Evolutionary conservation across 1,140 invertebrate species (phyloP).

Genomic region (Drosophila ficusphila): DNA sequence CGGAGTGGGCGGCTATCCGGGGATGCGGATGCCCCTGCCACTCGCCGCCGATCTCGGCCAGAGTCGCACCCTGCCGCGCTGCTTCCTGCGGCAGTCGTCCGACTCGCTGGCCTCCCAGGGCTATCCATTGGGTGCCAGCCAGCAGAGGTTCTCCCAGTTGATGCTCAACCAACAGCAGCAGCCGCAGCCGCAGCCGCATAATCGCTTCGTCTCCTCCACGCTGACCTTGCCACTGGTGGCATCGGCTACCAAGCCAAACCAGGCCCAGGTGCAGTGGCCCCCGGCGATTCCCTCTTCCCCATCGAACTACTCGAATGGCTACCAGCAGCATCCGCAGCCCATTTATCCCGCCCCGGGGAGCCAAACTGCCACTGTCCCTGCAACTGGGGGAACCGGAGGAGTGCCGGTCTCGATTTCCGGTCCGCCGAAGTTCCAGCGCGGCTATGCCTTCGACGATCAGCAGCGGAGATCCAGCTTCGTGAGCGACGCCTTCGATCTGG

Average conservation of each 20-base stretch:
- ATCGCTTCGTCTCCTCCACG: slow-evolving; percentile 60
- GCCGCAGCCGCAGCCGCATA: slow-evolving; percentile 47
- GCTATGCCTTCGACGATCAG: slow-evolving; percentile 76
- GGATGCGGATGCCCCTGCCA: slow-evolving; percentile 43
- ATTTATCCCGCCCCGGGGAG: slow-evolving; percentile 17
- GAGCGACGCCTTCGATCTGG: slow-evolving; percentile 74
- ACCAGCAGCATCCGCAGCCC: slow-evolving; percentile 43
- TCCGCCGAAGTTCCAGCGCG: slow-evolving; percentile 68
- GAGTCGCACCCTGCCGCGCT: slow-evolving; percentile 77
- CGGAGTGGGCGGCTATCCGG: neutral
- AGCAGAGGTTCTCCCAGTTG: slow-evolving; percentile 53
- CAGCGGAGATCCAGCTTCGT: slow-evolving; percentile 62
- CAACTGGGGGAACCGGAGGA: neutral
- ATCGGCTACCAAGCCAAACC: too few species aligned
- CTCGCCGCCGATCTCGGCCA: slow-evolving; percentile 52
- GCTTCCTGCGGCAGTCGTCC: slow-evolving; percentile 66
- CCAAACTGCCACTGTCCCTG: too few species aligned
- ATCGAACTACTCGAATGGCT: slow-evolving; percentile 57
- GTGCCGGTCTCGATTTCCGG: neutral
- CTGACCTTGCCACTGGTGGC: slow-evolving; percentile 49
- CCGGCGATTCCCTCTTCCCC: slow-evolving; percentile 79
- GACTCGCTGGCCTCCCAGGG: slow-evolving; percentile 54
- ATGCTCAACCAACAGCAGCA: slow-evolving; percentile 44
- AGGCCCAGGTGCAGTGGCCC: slow-evolving; percentile 75
- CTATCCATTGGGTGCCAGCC: slow-evolving; percentile 30